Evolutionary conservation across 2,113 vertebrate species (phyloP).

Genomic region (Brienomyrus brachyistius): DNA sequence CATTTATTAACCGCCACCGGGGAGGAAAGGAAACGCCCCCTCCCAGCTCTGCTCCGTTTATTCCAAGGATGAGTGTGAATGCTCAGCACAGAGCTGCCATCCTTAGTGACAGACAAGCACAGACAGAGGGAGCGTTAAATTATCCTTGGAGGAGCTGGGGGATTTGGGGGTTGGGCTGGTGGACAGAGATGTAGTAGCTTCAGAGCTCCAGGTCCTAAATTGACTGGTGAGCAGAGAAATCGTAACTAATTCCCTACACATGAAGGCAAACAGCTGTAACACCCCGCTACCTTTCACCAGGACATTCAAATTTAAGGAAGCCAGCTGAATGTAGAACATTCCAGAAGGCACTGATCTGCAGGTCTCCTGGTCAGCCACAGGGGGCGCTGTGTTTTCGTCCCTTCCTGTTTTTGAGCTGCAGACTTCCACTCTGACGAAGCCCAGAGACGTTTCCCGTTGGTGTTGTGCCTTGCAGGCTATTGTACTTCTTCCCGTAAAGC

Average conservation of each 20-base stretch:
- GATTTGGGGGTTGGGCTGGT: neutral
- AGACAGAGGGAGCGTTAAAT: neutral
- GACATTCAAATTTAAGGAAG: neutral
- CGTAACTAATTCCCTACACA: neutral
- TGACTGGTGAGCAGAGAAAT: neutral
- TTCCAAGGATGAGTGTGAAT: neutral
- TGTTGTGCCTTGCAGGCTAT: constrained; percentile 9
- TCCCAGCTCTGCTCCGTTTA: neutral
- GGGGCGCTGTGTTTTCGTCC: neutral
- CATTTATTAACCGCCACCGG: neutral
- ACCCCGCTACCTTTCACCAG: neutral
- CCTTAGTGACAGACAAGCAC: neutral
- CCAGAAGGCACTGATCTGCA: no score
- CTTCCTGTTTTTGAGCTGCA: constrained; percentile 23
- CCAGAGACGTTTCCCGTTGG: neutral
- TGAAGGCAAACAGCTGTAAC: neutral
- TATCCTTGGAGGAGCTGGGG: neutral
- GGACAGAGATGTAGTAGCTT: neutral
- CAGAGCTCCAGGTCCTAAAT: neutral
- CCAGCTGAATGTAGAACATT: neutral
- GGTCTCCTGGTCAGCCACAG: neutral
- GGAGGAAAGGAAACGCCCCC: neutral
- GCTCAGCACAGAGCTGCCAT: neutral
- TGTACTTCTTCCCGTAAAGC: neutral
- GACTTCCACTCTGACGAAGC: constrained; percentile 18